These are phyloP conservation scores for Whitmania pigra DNA, from an alignment of 1,140 invertebrate genomes.

Conservation along the genomic window DNA sequence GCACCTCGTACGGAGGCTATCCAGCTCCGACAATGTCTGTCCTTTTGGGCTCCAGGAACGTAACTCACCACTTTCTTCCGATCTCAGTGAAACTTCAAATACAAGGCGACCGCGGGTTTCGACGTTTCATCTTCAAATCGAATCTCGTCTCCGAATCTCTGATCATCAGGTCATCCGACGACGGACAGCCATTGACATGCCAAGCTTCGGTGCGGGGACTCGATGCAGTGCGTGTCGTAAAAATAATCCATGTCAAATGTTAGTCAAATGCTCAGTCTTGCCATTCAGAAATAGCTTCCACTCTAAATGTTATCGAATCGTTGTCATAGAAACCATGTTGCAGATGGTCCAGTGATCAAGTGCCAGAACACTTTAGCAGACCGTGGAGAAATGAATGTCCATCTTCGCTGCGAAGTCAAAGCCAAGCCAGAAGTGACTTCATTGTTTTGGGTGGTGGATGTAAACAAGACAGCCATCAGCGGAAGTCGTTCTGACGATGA, in stretches of 20 bases:
- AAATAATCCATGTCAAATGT: background rate
- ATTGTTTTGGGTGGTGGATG: conserved; percentile 12
- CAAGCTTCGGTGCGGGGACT: background rate
- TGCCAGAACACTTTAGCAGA: conserved; percentile 17
- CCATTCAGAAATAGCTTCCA: background rate
- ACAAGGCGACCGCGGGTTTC: background rate
- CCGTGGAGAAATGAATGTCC: conserved; percentile 15
- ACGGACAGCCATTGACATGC: background rate
- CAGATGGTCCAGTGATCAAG: conserved; percentile 21
- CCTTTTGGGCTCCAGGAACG: conserved; percentile 16
- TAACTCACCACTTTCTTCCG: conserved; percentile 15
- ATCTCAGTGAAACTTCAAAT: background rate
- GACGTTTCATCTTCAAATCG: background rate
- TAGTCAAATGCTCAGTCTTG: background rate
- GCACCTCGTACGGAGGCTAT: conserved; percentile 21
- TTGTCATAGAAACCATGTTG: background rate
- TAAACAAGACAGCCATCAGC: conserved; percentile 3
- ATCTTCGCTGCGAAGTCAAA: conserved; percentile 20
- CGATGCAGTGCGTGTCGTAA: background rate
- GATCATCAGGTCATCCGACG: background rate
- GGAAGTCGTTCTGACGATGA: background rate
- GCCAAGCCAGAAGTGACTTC: conserved; percentile 14
- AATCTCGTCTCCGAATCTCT: background rate
- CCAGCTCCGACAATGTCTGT: conserved; percentile 19
- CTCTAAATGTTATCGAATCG: background rate